Percentiles rank a stretch among this genome's conserved stretches.
Conservation (phyloP, 2,888 invertebrate genomes). For the Acleris sparsana region DNA sequence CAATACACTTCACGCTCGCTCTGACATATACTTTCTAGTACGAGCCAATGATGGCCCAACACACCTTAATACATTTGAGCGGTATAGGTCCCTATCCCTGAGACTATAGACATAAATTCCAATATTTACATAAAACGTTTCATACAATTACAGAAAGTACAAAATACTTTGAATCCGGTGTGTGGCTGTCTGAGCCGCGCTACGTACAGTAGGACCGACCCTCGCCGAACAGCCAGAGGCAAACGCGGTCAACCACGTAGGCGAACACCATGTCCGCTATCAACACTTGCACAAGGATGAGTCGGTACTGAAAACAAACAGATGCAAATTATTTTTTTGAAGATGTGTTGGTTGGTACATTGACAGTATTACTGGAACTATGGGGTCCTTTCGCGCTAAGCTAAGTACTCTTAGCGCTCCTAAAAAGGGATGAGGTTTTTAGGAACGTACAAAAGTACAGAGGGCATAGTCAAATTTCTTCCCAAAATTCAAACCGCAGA, state of each 20-base stretch:
- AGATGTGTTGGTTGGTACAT: background rate
- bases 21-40: background rate
- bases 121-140: slow-evolving; percentile 26
- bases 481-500: no score
- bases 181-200: slow-evolving; percentile 26
- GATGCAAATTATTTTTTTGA: background rate
- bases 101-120: slow-evolving; percentile 19
- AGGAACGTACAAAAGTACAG: no score
- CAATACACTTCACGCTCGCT: no score
- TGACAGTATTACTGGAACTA: no score
- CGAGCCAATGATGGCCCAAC: background rate
- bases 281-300: slow-evolving; percentile 91
- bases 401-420: no score
- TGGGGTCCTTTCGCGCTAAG: no score
- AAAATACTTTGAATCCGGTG: slow-evolving; percentile 17
- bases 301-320: slow-evolving; percentile 90
- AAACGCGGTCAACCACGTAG: slow-evolving; percentile 92
- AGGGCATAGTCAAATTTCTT: no score
- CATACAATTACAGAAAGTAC: slow-evolving; percentile 19
- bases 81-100: background rate
- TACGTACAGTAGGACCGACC: slow-evolving; percentile 79
- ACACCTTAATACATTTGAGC: background rate
- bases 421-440: no score
- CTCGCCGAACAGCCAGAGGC: slow-evolving; percentile 94
- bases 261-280: slow-evolving; percentile 94